Evolutionary conservation across 92 coral and sea anemone species (phyloP), one percentile per base, ranked within the genome.

Genomic region (Chrysogorgia sp.): DNA sequence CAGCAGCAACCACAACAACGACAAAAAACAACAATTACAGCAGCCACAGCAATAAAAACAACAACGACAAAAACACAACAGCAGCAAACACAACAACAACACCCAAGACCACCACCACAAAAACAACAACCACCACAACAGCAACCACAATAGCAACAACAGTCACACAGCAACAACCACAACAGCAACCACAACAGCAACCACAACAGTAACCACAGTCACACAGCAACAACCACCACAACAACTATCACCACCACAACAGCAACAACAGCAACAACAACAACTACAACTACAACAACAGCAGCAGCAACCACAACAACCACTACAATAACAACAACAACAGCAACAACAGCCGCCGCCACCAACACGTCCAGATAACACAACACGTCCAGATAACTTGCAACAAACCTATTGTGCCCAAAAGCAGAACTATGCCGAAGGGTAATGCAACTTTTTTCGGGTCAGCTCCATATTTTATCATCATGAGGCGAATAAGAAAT

Each of bases 271-370:
- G 7, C 32, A 63, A 74, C 21, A 82, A 81, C n/a, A 76, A 53
- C 15, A 85, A 67, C 40, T 76, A 83, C 52, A 81, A 89, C 79
- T 79, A 81, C 47, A 85, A 6, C 59, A 3, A 52, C 26, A 23
- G 17, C 9, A 7, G 17, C 26, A 52, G 26, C 59, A 7, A 52
- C 17, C 6, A 52, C 59, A 17, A 52, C 26, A 17, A 52, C 59
- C 7, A 52, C 3, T 17, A 52, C 59, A 52, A 3, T 17, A 52
- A 17, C 59, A 52, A 6, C 21, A 52, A 17, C 59, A 52, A 17
- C 21, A 52, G 7, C 59, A 17, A 17, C 7, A 52, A 57, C 17
- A 3, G 17, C 32, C 32, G 23, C 30, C 29, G 23, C 63, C 17
- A 57, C 30, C 29, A 57, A 3, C 63, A 57, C 17, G 31, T 2